A percentile compares a stretch with the other conserved stretches of the same genome.
Evolutionary conservation across 1,140 invertebrate species (phyloP).

Genomic region (Myzus persicae): DNA sequence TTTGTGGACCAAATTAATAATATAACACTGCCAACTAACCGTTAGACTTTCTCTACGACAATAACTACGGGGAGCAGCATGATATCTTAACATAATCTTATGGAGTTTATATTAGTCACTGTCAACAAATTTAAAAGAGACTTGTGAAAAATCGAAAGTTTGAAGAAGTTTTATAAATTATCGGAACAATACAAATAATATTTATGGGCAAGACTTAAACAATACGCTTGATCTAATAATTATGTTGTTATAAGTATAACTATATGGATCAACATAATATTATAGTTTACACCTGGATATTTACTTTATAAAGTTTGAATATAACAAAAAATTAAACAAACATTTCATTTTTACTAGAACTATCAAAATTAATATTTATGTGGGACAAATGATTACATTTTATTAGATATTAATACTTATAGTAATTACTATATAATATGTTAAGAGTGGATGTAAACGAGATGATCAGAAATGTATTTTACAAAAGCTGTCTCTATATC

Average conservation of each 20-base stretch:
- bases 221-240: not conserved
- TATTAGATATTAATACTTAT: not conserved
- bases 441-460: not conserved
- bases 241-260: no score
- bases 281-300: not conserved
- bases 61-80: not conserved
- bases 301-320: not conserved
- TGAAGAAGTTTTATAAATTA: not conserved
- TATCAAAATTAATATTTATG: not conserved
- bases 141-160: conserved; percentile 1
- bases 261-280: not conserved
- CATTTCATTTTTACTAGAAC: not conserved
- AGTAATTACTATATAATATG: no score
- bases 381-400: not conserved
- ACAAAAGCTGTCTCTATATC: not conserved
- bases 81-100: conserved; percentile 19
- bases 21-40: not conserved
- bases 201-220: not conserved
- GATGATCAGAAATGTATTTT: not conserved
- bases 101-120: conserved; percentile 3
- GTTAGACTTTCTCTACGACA: conserved; percentile 14
- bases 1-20: not conserved
- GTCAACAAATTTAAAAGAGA: not conserved
- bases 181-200: not conserved
- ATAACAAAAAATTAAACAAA: not conserved